Evolutionary conservation across 2,113 vertebrate genomes (phyloP).

Genomic region (Malurus elegans): DNA sequence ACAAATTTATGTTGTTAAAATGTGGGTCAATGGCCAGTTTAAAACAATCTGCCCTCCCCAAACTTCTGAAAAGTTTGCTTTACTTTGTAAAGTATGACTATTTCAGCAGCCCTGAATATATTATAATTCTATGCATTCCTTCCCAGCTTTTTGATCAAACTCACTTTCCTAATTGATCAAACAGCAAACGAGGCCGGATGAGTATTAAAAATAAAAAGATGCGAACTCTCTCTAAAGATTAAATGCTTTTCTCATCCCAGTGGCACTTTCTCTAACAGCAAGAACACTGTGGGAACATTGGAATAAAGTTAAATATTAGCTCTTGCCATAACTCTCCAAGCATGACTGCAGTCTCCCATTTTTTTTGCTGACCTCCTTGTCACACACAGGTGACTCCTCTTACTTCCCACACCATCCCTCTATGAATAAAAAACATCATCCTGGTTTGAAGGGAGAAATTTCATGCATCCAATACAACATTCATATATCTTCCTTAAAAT

Average conservation of each 20-base stretch:
- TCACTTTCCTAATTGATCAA: not conserved
- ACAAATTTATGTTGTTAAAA: not conserved
- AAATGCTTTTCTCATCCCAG: not conserved
- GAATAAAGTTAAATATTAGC: not conserved
- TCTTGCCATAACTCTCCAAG: not conserved
- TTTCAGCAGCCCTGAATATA: not conserved
- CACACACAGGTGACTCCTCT: not conserved
- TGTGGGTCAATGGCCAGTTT: fast-evolving
- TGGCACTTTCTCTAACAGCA: not conserved
- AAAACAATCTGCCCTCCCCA: not conserved
- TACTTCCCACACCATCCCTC: not conserved
- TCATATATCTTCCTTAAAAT: not conserved
- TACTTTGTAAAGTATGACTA: not conserved
- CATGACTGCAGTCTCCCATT: not conserved
- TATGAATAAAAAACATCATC: not conserved
- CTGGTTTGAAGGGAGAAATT: not conserved
- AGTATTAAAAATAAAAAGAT: slow-evolving; percentile 18
- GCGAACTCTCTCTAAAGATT: not conserved
- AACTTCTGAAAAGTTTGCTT: not conserved
- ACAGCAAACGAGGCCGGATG: not conserved
- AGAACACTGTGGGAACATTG: not conserved
- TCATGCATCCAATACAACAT: not conserved
- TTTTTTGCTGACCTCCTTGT: not conserved
- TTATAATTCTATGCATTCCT: not conserved
- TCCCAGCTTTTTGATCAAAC: not conserved